Base-by-base conservation (phyloP, 2,113 vertebrate species). In the Thunnus maccoyii region DNA sequence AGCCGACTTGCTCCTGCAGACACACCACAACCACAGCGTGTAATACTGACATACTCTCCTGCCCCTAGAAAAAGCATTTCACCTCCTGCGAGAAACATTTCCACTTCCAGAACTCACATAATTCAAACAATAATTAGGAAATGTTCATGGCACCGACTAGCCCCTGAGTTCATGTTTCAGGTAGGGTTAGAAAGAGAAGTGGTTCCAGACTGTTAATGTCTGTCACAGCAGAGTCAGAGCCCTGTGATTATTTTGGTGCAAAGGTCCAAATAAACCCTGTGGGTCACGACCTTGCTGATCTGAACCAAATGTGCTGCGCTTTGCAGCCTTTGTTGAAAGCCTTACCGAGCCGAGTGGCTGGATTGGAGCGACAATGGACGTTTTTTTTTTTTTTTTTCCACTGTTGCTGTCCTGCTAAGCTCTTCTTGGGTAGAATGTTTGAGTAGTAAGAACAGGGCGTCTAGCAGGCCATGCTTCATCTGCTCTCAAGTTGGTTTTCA, bases 241-340 rank as follows among this genome's bases (percentile, higher is more conserved):
- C 64, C 75, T 68, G 78, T 86, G 86, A 93, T 93, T 94, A 89
- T 92, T 92, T 91, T 89, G 82, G 85, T 88, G 79, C 86, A 81
- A 88, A 89, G 89, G 87, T 93, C 90, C 86, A 94, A 93, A 94
- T 94, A 93, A 92, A 94, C 84, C 84, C 61, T n/a, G 61, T 57
- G 75, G 89, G 89, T 91, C 83, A 58, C 3, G 76, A 92, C 92
- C 93, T 87, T 27, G n/a, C 83, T 93, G 87, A 93, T 93, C 86
- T 86, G 90, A 95, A 91, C 91, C 92, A 94, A 94, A 94, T 94
- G 92, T 78, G 72, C 84, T 3, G 50, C 30, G 62, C 83, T 90
- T 82, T 86, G 79, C 57, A 30, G 80, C 82, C 84, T 87, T 89
- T 82, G 82, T 81, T 78, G 80, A 86, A 78, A 84, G 80, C 78